phyloP scores from a whole-genome alignment of 2,113 vertebrate species.

The Speoplatyrhinus poulsoni region DNA sequence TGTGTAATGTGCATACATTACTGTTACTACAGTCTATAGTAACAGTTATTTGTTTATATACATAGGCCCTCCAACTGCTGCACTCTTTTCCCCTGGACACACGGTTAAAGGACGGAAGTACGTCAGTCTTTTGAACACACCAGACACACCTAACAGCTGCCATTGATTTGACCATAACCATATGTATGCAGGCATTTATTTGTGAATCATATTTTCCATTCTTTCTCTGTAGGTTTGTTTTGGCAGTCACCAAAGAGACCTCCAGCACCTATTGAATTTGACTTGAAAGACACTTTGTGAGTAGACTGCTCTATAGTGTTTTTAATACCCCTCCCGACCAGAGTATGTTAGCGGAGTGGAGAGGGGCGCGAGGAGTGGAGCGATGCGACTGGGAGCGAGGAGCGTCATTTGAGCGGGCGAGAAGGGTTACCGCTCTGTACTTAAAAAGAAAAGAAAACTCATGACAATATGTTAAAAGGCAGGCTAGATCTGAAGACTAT shows the following conservation, averaged over 20 bases:
- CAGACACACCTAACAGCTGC: not conserved
- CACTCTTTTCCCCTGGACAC: conserved; percentile 96
- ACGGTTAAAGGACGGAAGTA: conserved; percentile 96
- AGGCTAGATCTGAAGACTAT: too few species aligned
- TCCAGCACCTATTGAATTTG: conserved; percentile 90
- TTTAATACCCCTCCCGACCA: too few species aligned
- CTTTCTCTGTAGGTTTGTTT: conserved; percentile 86
- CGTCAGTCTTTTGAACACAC: conserved; percentile 61
- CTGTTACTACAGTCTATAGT: not conserved
- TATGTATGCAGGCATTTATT: not conserved
- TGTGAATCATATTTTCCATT: conserved; percentile 14
- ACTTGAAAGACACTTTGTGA: conserved; percentile 90
- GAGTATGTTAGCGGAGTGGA: too few species aligned
- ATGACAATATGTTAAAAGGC: too few species aligned
- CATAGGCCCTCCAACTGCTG: conserved; percentile 91
- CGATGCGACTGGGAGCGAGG: too few species aligned
- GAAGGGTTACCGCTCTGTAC: too few species aligned
- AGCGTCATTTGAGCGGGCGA: too few species aligned
- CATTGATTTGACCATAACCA: not conserved
- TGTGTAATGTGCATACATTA: not conserved
- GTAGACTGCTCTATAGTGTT: conserved; percentile 56
- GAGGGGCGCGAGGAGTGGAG: too few species aligned
- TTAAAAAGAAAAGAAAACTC: too few species aligned
- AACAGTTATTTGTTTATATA: not conserved
- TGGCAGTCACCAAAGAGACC: conserved; percentile 99